A percentile compares a stretch with the other conserved stretches of the same genome.
Conservation (phyloP, 2,113 vertebrate genomes). For the Acanthochromis polyacanthus region DNA sequence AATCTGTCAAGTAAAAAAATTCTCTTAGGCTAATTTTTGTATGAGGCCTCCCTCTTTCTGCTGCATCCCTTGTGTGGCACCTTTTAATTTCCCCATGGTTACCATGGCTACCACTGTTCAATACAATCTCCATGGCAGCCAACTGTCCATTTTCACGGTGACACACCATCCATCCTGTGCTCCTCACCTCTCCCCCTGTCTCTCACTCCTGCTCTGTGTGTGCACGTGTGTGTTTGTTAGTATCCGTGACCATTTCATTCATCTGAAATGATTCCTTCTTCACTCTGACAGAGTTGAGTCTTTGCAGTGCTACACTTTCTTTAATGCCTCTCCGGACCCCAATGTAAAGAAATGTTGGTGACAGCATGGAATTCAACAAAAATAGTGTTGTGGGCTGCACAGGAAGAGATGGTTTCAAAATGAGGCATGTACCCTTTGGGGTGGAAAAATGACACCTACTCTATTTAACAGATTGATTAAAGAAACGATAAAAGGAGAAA, state of each 20-base stretch:
- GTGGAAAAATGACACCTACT: conserved; percentile 42
- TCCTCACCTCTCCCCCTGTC: conserved; percentile 79
- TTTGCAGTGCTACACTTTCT: background rate
- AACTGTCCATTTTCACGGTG: conserved; percentile 51
- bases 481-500: conserved; percentile 8
- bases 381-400: conserved; percentile 23
- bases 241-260: conserved; percentile 31
- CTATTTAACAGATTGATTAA: conserved; percentile 10
- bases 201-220: conserved; percentile 64
- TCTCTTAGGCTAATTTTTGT: conserved; percentile 70
- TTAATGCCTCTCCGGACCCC: background rate
- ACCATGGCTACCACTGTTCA: conserved; percentile 46
- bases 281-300: background rate
- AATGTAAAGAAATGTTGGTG: background rate
- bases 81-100: conserved; percentile 49
- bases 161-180: conserved; percentile 81
- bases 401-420: conserved; percentile 47
- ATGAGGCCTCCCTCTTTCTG: conserved; percentile 52
- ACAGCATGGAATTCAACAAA: background rate
- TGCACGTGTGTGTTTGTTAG: conserved; percentile 22
- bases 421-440: conserved; percentile 10
- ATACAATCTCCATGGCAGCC: conserved; percentile 36
- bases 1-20: background rate
- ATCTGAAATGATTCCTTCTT: conserved; percentile 55
- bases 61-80: conserved; percentile 35